Base-by-base conservation (phyloP, 2,113 vertebrate genomes). In the Glareola pratincola region DNA sequence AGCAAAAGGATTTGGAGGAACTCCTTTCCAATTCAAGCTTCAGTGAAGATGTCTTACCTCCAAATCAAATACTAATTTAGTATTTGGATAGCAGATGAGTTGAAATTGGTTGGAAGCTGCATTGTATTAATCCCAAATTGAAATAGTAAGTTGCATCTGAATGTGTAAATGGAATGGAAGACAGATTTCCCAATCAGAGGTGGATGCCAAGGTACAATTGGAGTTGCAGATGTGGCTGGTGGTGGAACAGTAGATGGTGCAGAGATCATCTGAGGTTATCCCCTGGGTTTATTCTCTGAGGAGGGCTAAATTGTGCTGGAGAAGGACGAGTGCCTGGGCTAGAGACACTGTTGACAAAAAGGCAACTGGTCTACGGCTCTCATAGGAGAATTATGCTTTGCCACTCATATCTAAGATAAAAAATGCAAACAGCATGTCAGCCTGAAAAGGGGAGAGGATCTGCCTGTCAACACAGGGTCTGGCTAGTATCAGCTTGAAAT, bases 181-280 rank as follows among this genome's bases (percentile, higher is more conserved):
- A 21, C 5, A 21, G 7, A 45, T 71, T 41, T 41, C 11, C 5
- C 14, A 37, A 0, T 0, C 34, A 48, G 67, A 92, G 32, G 5
- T 21, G 29, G 24, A 54, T 77, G 36, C 73, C 51, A 41, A 71
- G n/a, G 47, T 50, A n/a, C 26, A 20, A 47, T 43, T 67, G 69
- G 27, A 69, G 86, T 76, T 92, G 41, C 41, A 90, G 59, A n/a
- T 1, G 1, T 53, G 59, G 54, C 64, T 69, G 36, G 41, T 86
- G 76, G 34, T 41, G 30, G 29, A 90, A 63, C 48, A 80, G 23
- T 16, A 48, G 36, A 51, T n/a, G 51, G 16, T 80, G 50, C 45
- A 80, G 51, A 66, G 53, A 47, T 59, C 57, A 37, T 41, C 39
- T 66, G 60, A 69, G 47, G 36, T 26, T 59, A 17, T 59, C 29